Percentiles rank a stretch among this genome's conserved stretches.
Evolutionary conservation across 2,888 invertebrate genomes (phyloP).

Genomic region (Atrina japonica): DNA sequence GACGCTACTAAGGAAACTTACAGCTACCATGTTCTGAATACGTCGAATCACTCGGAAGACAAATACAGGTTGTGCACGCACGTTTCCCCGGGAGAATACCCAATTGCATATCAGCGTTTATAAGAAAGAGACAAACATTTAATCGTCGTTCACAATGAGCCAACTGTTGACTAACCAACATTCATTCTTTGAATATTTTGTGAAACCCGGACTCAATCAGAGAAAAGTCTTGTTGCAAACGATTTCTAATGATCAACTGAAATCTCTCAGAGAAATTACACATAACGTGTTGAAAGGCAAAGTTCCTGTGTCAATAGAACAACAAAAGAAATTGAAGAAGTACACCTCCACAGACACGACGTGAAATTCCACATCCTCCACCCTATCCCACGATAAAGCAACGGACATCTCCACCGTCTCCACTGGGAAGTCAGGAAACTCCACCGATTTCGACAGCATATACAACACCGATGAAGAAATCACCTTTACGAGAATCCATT

Average conservation of each 20-base stretch:
- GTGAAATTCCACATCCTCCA: no score
- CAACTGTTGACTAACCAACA: conserved; percentile 32
- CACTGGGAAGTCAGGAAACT: no score
- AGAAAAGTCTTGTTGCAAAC: conserved; percentile 36
- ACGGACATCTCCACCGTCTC: no score
- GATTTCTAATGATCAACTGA: conserved; percentile 31
- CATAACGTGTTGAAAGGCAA: conserved; percentile 14
- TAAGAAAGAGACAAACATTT: conserved; percentile 10
- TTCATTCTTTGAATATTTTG: conserved; percentile 27
- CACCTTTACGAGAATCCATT: no score
- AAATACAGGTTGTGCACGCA: conserved; percentile 47
- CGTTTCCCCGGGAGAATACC: conserved; percentile 47
- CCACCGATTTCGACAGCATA: no score
- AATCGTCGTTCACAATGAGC: conserved; percentile 26
- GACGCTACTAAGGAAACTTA: conserved; percentile 42
- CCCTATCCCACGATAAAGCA: no score
- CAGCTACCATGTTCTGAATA: conserved; percentile 44
- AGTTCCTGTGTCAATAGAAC: not conserved
- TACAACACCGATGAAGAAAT: no score
- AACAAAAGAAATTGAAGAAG: conserved; percentile 6
- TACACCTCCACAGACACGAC: no score
- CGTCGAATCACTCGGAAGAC: conserved; percentile 45
- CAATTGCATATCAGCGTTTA: conserved; percentile 13
- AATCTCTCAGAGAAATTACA: conserved; percentile 31
- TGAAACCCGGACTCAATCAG: conserved; percentile 24